Evolutionary conservation across 2,113 vertebrate genomes (phyloP).

Genomic region (Syngnathoides biaculeatus): DNA sequence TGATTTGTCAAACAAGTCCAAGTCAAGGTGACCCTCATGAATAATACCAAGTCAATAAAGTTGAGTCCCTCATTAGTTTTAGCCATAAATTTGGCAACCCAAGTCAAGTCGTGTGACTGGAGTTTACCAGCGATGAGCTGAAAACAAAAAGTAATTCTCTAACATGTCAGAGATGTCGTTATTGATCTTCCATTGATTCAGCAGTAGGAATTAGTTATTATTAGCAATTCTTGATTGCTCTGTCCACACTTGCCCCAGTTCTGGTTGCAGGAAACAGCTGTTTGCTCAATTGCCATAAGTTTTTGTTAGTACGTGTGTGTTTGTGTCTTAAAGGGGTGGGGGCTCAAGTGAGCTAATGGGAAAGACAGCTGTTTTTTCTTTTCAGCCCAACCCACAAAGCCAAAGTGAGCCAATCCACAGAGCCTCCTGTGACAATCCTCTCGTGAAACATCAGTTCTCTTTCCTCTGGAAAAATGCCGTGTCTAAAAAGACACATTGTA

Average conservation of each 20-base stretch:
- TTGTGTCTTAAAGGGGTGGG: constrained; percentile 3
- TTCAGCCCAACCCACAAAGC: constrained; percentile 49
- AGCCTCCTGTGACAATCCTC: constrained; percentile 27
- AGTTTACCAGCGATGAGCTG: no score
- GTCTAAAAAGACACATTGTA: constrained; percentile 10
- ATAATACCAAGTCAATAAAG: no score
- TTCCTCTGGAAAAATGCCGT: constrained; percentile 23
- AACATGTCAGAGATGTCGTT: neutral
- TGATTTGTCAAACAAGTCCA: no score
- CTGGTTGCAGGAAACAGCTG: constrained; percentile 65
- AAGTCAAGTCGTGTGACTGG: no score
- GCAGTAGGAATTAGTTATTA: neutral
- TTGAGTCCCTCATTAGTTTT: no score
- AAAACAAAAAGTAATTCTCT: no score
- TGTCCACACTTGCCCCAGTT: constrained; percentile 12
- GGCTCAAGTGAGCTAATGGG: constrained; percentile 34
- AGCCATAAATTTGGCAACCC: no score
- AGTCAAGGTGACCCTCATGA: no score
- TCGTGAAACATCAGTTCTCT: constrained; percentile 28
- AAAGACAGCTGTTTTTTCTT: constrained; percentile 67
- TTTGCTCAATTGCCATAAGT: constrained; percentile 50
- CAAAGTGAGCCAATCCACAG: constrained; percentile 39
- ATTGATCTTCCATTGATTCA: neutral
- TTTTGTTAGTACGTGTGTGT: constrained; percentile 20
- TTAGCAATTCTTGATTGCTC: no score